Evolutionary conservation across 1,140 invertebrate species (phyloP).

Genomic region (Chironomus striatipennis): DNA sequence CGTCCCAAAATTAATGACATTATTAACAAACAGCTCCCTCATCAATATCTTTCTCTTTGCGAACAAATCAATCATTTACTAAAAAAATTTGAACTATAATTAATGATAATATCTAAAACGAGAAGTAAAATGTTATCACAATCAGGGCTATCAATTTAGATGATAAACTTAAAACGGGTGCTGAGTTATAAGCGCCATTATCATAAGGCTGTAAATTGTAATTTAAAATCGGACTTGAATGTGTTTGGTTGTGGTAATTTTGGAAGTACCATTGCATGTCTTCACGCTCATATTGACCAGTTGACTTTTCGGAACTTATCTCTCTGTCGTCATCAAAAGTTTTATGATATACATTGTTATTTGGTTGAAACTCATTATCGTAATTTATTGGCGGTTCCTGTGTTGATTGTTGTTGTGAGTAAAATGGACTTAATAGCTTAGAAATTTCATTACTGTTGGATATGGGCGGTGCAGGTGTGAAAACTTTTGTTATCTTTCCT

Average conservation of each 20-base stretch:
- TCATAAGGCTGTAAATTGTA: constrained; percentile 2
- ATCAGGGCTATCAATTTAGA: neutral
- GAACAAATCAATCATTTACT: neutral
- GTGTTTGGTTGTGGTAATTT: neutral
- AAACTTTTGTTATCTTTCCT: constrained; percentile 19
- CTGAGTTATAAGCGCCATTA: neutral
- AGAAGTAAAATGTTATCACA: constrained; percentile 5
- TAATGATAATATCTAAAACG: neutral
- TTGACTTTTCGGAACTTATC: neutral
- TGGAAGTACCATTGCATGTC: constrained; percentile 9
- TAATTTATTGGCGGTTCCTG: neutral
- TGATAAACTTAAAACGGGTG: neutral
- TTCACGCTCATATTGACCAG: neutral
- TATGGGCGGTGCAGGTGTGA: neutral
- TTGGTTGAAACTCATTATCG: constrained; percentile 9
- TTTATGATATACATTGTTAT: neutral
- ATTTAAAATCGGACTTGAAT: constrained; percentile 13
- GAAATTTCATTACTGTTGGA: constrained; percentile 7
- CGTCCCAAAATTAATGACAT: no score
- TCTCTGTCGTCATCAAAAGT: neutral
- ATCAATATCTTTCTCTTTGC: constrained; percentile 1
- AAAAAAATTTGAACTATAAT: no score
- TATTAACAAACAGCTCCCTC: no score
- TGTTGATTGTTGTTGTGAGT: neutral
- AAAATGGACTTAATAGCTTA: constrained; percentile 9